Percentiles rank a stretch among this genome's conserved stretches.
These are phyloP conservation scores for Macrotus californicus DNA, from an alignment of 2,113 vertebrate species.

Conservation along the genomic window DNA sequence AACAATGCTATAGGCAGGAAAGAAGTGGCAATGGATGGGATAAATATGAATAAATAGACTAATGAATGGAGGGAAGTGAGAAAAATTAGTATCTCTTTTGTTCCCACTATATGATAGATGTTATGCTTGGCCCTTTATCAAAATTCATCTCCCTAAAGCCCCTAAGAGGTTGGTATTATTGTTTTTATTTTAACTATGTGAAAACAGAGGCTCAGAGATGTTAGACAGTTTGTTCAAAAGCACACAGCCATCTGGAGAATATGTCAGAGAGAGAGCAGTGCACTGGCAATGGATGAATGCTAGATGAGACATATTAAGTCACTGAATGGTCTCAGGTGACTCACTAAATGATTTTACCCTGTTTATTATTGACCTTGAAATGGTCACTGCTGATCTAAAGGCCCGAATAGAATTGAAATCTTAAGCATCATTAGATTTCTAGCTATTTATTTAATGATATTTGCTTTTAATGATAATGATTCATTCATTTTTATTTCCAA, in stretches of 20 bases:
- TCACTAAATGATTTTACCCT: constrained; percentile 24
- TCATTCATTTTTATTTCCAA: constrained; percentile 30
- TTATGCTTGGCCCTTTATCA: not conserved
- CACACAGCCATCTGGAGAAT: not conserved
- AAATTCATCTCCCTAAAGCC: not conserved
- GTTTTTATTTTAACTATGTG: not conserved
- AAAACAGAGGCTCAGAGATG: not conserved
- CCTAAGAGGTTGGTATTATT: not conserved
- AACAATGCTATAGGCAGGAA: not conserved
- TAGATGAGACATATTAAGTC: not conserved
- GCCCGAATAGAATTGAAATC: constrained; percentile 27
- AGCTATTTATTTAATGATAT: constrained; percentile 62
- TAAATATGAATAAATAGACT: not conserved
- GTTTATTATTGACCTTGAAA: constrained; percentile 57
- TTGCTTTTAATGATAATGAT: constrained; percentile 51
- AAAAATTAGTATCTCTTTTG: not conserved
- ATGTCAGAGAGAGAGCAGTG: not conserved
- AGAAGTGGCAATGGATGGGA: not conserved
- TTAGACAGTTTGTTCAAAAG: not conserved
- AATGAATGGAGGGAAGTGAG: not conserved
- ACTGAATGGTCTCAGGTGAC: constrained; percentile 28
- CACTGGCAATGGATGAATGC: not conserved
- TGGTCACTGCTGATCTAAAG: constrained; percentile 41
- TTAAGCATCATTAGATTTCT: constrained; percentile 49
- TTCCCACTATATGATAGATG: not conserved